These are phyloP conservation scores for Papilio elwesi DNA, from an alignment of 2,888 invertebrate genomes.

Conservation along the genomic window DNA sequence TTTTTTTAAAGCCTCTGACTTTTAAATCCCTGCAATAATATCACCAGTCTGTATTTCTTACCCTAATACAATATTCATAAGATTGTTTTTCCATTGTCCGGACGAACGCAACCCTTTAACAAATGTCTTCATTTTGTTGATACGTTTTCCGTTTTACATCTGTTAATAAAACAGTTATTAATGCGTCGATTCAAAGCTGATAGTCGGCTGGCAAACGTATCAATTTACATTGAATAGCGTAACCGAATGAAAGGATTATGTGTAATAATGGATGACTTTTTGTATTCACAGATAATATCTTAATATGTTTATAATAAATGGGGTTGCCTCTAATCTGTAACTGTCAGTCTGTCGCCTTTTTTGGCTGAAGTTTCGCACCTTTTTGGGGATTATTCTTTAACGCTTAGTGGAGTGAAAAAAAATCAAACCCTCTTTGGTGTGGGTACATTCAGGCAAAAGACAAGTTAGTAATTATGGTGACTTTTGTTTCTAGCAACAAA, in stretches of 20 bases:
- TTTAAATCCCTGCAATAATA: conserved; percentile 56
- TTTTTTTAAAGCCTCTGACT: conserved; percentile 66
- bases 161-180: conserved; percentile 40
- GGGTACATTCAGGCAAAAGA: too few species aligned
- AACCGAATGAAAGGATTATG: conserved; percentile 72
- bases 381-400: conserved; percentile 61
- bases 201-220: conserved; percentile 49
- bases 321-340: conserved; percentile 80
- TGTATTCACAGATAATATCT: conserved; percentile 72
- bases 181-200: conserved; percentile 41
- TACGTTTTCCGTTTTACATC: conserved; percentile 38
- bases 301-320: conserved; percentile 79
- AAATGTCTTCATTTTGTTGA: conserved; percentile 51
- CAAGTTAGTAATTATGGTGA: background rate
- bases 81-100: conserved; percentile 30
- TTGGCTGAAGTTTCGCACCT: conserved; percentile 73
- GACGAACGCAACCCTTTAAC: conserved; percentile 46
- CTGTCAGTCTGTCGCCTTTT: conserved; percentile 71
- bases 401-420: conserved; percentile 31
- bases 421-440: background rate
- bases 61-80: conserved; percentile 36
- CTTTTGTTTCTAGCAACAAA: too few species aligned
- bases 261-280: conserved; percentile 68
- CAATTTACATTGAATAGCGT: conserved; percentile 50
- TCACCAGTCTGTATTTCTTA: conserved; percentile 13